Evolutionary conservation across 2,797 vertebrate genomes (phyloP), one percentile per base, ranked within the genome.

Genomic region (Arremon brunneinucha): DNA sequence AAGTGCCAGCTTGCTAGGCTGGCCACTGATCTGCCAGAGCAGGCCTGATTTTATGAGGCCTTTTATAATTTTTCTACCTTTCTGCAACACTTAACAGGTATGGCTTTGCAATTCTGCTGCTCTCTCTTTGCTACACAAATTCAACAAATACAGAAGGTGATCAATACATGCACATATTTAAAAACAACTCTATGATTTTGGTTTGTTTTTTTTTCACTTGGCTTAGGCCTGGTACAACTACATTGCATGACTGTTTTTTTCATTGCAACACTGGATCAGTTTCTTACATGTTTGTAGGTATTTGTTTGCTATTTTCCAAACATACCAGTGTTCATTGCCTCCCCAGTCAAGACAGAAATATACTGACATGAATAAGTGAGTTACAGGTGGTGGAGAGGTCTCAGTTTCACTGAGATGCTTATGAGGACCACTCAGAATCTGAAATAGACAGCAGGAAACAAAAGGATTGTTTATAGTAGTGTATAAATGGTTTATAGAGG

Each of bases 391-490:
- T 67, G 49, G 44, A 74, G 79, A 65, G 32, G n/a, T 74, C 68
- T 91, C 18, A 37, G n/a, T 60, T 95, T 59, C 37, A 19, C 34
- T 62, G 70, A 86, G 59, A 32, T 79, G 20, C 24, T 37, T 71
- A 2, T 52, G 69, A 83, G 49, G 22, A 41, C 20, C 1, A 1
- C 49, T 55, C 47, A 71, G 64, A 30, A 37, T 56, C 52, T 46
- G 24, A 70, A 80, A 56, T 4, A 77, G 55, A n/a, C 12, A 68
- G 16, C 62, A 63, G n/a, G 28, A 71, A 80, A 60, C 34, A 53
- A 83, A 70, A 35, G 0, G 0, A 49, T 2, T 49, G 2, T 34
- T 35, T 57, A 35, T 35, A 12, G 34, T 35, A 26, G 15, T 57
- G 14, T 18, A 35, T 26, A 35, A 57, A 26, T 64, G 46, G 13